Evolutionary conservation across 2,797 vertebrate genomes (phyloP).

Genomic region (Sandelia bainsii): DNA sequence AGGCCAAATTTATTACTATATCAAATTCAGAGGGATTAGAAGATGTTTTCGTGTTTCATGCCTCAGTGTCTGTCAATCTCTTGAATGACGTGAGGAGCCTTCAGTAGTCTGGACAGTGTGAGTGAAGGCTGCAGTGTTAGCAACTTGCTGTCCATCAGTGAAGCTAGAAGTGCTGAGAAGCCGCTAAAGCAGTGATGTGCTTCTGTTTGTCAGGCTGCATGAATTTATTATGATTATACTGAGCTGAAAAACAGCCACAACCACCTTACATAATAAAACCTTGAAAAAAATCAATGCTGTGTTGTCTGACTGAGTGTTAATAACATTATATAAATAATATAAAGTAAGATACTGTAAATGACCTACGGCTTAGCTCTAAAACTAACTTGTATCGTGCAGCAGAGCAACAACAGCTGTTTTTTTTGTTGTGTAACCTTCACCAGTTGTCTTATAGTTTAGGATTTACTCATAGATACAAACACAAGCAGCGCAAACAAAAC

Average conservation of each 20-base stretch:
- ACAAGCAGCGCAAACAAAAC: too few relatives aligned
- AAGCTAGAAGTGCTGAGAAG: not conserved
- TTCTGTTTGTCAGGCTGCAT: not conserved
- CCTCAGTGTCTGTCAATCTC: too few relatives aligned
- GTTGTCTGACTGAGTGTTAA: not conserved
- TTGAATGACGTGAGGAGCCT: conserved; percentile 23
- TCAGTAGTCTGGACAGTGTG: not conserved
- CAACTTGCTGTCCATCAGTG: conserved; percentile 3
- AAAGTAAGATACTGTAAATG: not conserved
- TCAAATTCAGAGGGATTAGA: too few relatives aligned
- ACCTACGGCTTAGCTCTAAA: conserved; percentile 28
- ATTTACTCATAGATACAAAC: too few relatives aligned
- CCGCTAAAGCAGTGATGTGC: conserved; percentile 1
- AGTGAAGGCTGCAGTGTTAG: conserved; percentile 20
- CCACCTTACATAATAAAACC: conserved; percentile 9
- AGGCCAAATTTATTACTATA: too few relatives aligned
- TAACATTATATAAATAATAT: too few relatives aligned
- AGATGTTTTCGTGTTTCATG: too few relatives aligned
- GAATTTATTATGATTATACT: conserved; percentile 6
- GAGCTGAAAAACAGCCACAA: not conserved
- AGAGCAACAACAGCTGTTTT: conserved; percentile 18
- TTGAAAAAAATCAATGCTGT: too few relatives aligned
- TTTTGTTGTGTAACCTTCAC: too few relatives aligned
- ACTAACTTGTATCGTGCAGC: conserved; percentile 1
- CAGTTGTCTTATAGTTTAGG: too few relatives aligned